Evolutionary conservation across 1,140 invertebrate species (phyloP), one percentile per base, ranked within the genome.

Genomic region (Telenomus remus): DNA sequence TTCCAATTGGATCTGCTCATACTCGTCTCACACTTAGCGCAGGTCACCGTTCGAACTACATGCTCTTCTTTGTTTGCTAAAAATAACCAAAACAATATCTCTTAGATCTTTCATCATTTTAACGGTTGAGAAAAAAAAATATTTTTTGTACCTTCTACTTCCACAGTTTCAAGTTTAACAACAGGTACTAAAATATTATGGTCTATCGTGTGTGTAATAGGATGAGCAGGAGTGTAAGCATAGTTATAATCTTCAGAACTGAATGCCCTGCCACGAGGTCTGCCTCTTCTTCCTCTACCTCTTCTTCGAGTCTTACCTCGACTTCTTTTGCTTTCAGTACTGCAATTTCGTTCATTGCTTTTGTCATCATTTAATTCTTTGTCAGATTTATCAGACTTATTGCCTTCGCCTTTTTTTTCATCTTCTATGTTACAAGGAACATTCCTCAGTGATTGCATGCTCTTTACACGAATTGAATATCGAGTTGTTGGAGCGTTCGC

Each of bases 1-100:
- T 72, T 43, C 88, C 90, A 90, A 8, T 85, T 46, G 0, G 16
- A 65, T 35, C 69, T 82, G 6, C 55, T 19, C 47, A 89, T 61
- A 63, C 86, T 61, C 46, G 46, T 15, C 7, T 80, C 48, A 53
- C 86, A 87, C 76, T 83, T 85, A 11, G 54, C 81, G 55, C 86
- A 87, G 19, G 19, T 27, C 6, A 27, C 19, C 19, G 6, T 27
- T 27, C 2, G 19, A 27, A 27, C 19, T 27, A 27, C 19, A 3
- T 1, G 19, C 19, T 27, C 19, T 27, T 27, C 19, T 27, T 27
- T 27, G 19, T 6, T 27, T 27, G 2, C 19, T 27, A 27, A 27
- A 27, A 27, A 3, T 13, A 48, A 48, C 9, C 11, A 4, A 35
- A 34, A 48, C 13, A 60, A 7, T 49, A 34, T 1, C n/a, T 27